Conservation (phyloP, 2,888 invertebrate species). For the Amitus sp. region DNA sequence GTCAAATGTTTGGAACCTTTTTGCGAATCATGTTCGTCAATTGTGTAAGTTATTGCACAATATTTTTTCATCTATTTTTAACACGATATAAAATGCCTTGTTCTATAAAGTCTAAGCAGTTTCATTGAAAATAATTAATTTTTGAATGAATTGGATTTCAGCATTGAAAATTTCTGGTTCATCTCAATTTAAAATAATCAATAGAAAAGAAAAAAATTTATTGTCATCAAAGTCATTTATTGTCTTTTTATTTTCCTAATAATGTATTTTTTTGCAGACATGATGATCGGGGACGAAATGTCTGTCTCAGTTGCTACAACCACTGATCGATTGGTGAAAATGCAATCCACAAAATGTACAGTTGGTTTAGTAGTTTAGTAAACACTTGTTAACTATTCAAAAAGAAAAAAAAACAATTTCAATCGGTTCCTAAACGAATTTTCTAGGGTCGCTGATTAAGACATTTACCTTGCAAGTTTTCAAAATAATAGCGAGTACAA, state of each 20-base stretch:
- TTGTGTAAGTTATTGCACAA: not conserved
- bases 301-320: conserved; percentile 2
- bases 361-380: too few relatives aligned
- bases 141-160: too few relatives aligned
- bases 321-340: too few relatives aligned
- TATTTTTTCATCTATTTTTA: not conserved
- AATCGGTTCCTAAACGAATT: too few relatives aligned
- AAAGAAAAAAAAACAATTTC: too few relatives aligned
- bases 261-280: not conserved
- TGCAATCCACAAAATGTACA: too few relatives aligned
- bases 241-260: not conserved
- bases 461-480: too few relatives aligned
- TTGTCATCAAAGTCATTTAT: not conserved
- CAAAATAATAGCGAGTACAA: too few relatives aligned
- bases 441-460: too few relatives aligned
- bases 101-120: not conserved
- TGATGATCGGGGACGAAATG: not conserved
- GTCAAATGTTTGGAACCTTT: not conserved
- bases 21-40: not conserved
- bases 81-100: not conserved
- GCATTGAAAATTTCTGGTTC: too few relatives aligned
- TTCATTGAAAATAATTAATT: not conserved
- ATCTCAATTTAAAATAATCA: not conserved
- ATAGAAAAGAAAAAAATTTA: not conserved
- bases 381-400: too few relatives aligned